A percentile compares a stretch with the other conserved stretches of the same genome.
Conservation (phyloP, 1,140 invertebrate species). For the Leptinotarsa undecemlineata region DNA sequence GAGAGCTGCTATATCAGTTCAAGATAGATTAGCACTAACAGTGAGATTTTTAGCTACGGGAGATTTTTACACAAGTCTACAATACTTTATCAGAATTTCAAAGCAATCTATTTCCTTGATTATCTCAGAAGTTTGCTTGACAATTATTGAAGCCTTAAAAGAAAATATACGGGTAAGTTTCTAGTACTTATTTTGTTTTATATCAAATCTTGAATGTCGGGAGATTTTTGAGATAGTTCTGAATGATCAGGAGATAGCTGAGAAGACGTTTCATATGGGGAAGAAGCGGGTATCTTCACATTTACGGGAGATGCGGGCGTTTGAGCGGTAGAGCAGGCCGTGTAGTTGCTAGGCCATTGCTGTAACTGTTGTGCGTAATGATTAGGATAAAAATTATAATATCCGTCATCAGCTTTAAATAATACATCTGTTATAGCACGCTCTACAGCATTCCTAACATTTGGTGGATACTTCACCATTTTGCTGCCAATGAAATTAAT, state of each 20-base stretch:
- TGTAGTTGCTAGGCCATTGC: conserved; percentile 18
- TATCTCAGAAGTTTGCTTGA: conserved; percentile 45
- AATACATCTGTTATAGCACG: no score
- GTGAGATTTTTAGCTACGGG: conserved; percentile 47
- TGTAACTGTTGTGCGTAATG: neutral
- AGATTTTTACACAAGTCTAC: conserved; percentile 42
- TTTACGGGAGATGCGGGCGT: conserved; percentile 8
- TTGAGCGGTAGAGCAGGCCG: conserved; percentile 16
- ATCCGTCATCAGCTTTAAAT: no score
- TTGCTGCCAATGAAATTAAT: no score
- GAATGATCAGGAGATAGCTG: no score
- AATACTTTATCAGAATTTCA: conserved; percentile 45
- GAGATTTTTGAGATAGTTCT: no score
- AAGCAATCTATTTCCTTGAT: conserved; percentile 46
- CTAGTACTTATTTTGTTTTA: neutral
- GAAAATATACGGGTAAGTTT: neutral
- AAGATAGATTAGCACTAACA: conserved; percentile 43
- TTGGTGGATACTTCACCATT: no score
- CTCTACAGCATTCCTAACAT: no score
- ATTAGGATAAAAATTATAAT: conserved; percentile 6
- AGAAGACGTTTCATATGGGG: conserved; percentile 18
- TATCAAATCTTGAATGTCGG: no score
- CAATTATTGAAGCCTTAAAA: conserved; percentile 1
- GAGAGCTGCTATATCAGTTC: conserved; percentile 25
- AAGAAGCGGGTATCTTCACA: conserved; percentile 4